Percentiles rank a stretch among this genome's conserved stretches.
These are phyloP conservation scores for Poecilobothrus nobilitatus DNA, from an alignment of 2,888 invertebrate genomes.

Conservation along the genomic window DNA sequence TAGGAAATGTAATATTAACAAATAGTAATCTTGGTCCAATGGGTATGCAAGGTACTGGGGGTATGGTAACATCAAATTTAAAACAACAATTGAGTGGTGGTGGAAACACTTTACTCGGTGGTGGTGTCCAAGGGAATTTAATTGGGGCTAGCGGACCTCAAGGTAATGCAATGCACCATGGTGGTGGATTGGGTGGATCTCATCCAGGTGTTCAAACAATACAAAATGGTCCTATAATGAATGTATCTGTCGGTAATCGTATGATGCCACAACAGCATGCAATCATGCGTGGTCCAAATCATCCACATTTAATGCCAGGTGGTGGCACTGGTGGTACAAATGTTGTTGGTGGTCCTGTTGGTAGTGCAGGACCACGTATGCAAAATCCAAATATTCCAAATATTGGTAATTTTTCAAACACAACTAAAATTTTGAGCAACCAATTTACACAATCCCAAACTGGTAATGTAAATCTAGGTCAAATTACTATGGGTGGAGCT, in stretches of 20 bases:
- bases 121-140: slow-evolving; percentile 27
- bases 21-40: slow-evolving; percentile 63
- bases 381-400: slow-evolving; percentile 46
- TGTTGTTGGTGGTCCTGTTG: slow-evolving; percentile 30
- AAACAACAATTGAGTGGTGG: slow-evolving; percentile 60
- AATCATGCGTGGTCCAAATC: slow-evolving; percentile 40
- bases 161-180: slow-evolving; percentile 37
- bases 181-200: slow-evolving; percentile 29
- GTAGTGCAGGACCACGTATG: slow-evolving; percentile 49
- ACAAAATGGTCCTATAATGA: slow-evolving; percentile 72
- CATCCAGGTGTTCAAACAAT: slow-evolving; percentile 57
- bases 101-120: slow-evolving; percentile 17
- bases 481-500: slow-evolving; percentile 39
- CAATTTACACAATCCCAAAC: slow-evolving; percentile 26
- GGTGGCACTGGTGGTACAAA: slow-evolving; percentile 33
- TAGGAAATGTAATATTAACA: slow-evolving; percentile 70
- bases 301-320: slow-evolving; percentile 41
- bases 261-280: slow-evolving; percentile 39
- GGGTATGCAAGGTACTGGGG: slow-evolving; percentile 56
- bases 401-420: slow-evolving; percentile 32
- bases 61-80: slow-evolving; percentile 60
- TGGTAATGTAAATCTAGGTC: slow-evolving; percentile 30
- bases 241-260: slow-evolving; percentile 33
- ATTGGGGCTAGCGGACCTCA: slow-evolving; percentile 30
- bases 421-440: slow-evolving; percentile 8